Evolutionary conservation across 2,888 invertebrate species (phyloP).

Genomic region (Apamea anceps): DNA sequence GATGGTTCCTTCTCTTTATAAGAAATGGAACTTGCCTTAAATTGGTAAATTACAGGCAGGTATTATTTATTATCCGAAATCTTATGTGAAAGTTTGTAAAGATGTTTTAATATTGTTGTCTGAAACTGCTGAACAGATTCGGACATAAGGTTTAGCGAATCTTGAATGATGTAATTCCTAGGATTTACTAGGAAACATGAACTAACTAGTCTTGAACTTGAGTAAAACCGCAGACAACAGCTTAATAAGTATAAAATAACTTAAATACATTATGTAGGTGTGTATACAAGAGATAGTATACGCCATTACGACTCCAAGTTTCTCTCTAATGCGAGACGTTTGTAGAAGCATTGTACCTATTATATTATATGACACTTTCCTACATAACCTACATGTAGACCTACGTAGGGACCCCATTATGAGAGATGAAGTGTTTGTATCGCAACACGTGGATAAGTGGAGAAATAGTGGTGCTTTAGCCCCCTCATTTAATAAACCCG

Average conservation of each 20-base stretch:
- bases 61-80: background rate
- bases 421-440: slow-evolving; percentile 5
- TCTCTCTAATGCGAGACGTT: slow-evolving; percentile 10
- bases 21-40: background rate
- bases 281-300: slow-evolving; percentile 4
- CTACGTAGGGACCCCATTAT: background rate
- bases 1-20: background rate
- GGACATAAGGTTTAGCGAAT: background rate
- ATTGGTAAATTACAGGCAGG: background rate
- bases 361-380: slow-evolving; percentile 4
- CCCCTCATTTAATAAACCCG: background rate
- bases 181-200: background rate
- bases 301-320: background rate
- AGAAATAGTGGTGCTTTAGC: background rate
- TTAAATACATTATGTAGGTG: background rate
- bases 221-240: background rate
- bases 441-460: background rate
- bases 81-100: background rate
- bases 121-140: background rate
- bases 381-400: background rate
- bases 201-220: background rate
- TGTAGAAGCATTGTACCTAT: background rate
- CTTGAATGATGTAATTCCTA: background rate
- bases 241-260: background rate
- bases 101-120: too few species aligned